Evolutionary conservation across 1,140 invertebrate species (phyloP).

Genomic region (Drosophila azteca): DNA sequence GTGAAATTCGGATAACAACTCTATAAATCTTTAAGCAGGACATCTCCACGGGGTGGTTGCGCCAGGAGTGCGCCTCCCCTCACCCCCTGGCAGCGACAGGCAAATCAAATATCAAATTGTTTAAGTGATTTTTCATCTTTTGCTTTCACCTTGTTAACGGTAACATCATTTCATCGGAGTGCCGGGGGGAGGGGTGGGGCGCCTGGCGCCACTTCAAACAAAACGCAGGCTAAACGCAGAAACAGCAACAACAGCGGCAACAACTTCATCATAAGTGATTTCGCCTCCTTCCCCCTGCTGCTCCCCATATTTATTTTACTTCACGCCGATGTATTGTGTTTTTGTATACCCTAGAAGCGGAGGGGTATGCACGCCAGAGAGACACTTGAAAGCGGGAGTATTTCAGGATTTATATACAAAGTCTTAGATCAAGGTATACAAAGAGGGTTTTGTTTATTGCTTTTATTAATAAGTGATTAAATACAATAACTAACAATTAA

Average conservation of each 20-base stretch:
- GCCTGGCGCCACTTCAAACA: constrained; percentile 46
- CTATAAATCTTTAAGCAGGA: constrained; percentile 71
- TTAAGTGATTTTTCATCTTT: constrained; percentile 82
- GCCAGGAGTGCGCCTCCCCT: too few relatives aligned
- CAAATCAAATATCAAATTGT: constrained; percentile 80
- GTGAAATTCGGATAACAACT: constrained; percentile 23
- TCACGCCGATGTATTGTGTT: constrained; percentile 4
- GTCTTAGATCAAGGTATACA: too few relatives aligned
- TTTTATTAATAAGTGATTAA: too few relatives aligned
- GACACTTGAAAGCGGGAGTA: too few relatives aligned
- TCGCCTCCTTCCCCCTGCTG: constrained; percentile 17
- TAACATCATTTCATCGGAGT: constrained; percentile 69
- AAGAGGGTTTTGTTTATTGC: too few relatives aligned
- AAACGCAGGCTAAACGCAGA: constrained; percentile 19
- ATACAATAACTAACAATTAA: too few relatives aligned
- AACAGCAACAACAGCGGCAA: constrained; percentile 27
- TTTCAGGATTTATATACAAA: too few relatives aligned
- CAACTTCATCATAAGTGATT: constrained; percentile 73
- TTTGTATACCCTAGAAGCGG: background rate
- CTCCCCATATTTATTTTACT: constrained; percentile 26
- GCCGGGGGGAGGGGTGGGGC: background rate
- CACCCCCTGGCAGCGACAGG: constrained; percentile 8
- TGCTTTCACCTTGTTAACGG: constrained; percentile 77
- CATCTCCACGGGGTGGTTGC: too few relatives aligned
- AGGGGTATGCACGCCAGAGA: too few relatives aligned